Base-by-base conservation (phyloP, 2,113 vertebrate species). In the Psammodynastes pulverulentus region DNA sequence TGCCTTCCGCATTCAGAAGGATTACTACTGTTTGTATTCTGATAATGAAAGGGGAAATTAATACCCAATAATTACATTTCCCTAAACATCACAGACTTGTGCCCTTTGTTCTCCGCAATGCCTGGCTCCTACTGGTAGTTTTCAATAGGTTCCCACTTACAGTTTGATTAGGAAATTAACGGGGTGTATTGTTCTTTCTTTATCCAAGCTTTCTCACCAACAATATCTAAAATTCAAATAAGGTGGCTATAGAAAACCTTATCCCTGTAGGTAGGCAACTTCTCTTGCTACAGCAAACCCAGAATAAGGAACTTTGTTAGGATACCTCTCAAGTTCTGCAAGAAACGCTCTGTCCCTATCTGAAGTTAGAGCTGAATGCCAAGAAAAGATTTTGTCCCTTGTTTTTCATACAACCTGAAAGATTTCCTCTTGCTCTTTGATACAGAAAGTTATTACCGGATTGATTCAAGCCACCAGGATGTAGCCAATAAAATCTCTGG, bases 381-480 rank as follows among this genome's bases (percentile, higher is more conserved):
- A 88, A 52, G 39, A n/a, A n/a, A 26, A 4, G 29, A 13, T 51
- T 53, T 43, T 54, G 51, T 29, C 3, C n/a, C 15, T 26, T 29
- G 17, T 91, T 90, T 26, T 91, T 91, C 51, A 90, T 29, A 15
- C 48, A 90, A 49, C 23, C 34, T 87, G 49, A 92, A 79, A 52
- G 17, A n/a, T 52, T 88, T 92, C 86, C 91, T 72, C n/a, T 87
- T 87, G 54, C 19, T 67, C 29, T 91, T 91, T 43, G 34, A 48
- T 39, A 52, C 34, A 43, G 34, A 91, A 45, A 26, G 86, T 45
- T 62, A 48, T 91, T 48, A 34, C 84, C 9, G 34, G 19, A 24
- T 23, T 58, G 29, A 86, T 58, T 53, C 58, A 51, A 92, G 34
- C 48, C 87, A 87, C 56, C 91, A 87, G 91, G 23, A 90, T 90